phyloP scores from a whole-genome alignment of 2,113 vertebrate genomes.

The Oncorhynchus gorbuscha region DNA sequence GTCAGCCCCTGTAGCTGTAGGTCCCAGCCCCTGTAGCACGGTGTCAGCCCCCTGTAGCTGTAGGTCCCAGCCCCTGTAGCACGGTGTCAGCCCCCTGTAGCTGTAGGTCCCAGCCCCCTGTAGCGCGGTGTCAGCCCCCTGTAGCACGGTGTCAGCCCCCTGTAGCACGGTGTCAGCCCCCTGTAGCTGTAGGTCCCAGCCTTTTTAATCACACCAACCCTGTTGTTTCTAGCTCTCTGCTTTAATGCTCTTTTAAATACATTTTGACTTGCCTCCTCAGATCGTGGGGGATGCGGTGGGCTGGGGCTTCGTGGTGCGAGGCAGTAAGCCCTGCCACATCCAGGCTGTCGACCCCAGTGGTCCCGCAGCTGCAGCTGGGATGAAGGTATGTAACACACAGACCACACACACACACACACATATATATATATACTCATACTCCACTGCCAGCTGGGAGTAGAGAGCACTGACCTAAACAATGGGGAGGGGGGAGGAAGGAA shows the following conservation, averaged over 20 bases:
- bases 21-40: too few species aligned
- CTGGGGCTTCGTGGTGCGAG: conserved; percentile 97
- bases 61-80: too few species aligned
- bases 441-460: conserved; percentile 66
- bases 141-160: too few species aligned
- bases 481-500: neutral
- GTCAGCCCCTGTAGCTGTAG: too few species aligned
- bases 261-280: conserved; percentile 58
- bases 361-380: conserved; percentile 89
- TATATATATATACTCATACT: neutral
- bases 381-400: conserved; percentile 81
- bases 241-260: neutral
- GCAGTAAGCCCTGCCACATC: conserved; percentile 93
- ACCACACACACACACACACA: neutral
- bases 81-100: too few species aligned
- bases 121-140: too few species aligned
- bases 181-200: too few species aligned
- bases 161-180: too few species aligned
- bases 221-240: too few species aligned
- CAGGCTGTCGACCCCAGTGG: conserved; percentile 97
- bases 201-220: too few species aligned
- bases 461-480: conserved; percentile 34
- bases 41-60: too few species aligned
- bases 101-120: too few species aligned
- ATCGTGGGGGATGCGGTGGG: conserved; percentile 92